Percentiles rank a stretch among this genome's conserved stretches.
Evolutionary conservation across 2,888 invertebrate species (phyloP).

Genomic region (Watsonalla cultraria): DNA sequence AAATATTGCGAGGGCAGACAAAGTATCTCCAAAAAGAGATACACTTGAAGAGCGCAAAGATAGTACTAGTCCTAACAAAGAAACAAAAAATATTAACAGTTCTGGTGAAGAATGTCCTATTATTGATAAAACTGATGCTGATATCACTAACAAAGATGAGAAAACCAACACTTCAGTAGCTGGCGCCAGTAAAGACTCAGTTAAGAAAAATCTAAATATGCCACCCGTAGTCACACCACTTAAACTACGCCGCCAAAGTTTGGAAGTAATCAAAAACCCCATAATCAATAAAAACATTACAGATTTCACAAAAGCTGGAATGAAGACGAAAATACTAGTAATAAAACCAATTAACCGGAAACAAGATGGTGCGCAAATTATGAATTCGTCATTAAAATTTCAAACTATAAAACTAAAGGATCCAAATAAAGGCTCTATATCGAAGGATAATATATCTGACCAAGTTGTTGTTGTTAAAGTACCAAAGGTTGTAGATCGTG

Average conservation of each 20-base stretch:
- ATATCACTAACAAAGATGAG: conserved; percentile 7
- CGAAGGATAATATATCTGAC: conserved; percentile 49
- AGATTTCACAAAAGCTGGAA: conserved; percentile 64
- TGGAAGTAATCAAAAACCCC: conserved; percentile 67
- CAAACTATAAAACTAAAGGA: conserved; percentile 85
- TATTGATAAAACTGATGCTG: background rate
- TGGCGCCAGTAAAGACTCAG: conserved; percentile 10
- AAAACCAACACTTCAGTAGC: conserved; percentile 2
- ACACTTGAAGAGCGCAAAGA: conserved; percentile 55
- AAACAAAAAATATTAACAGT: conserved; percentile 17
- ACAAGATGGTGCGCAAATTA: conserved; percentile 44
- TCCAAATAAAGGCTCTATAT: conserved; percentile 40
- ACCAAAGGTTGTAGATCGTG: conserved; percentile 53
- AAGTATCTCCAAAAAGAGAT: conserved; percentile 62
- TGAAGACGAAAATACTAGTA: conserved; percentile 71
- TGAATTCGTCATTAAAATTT: conserved; percentile 54
- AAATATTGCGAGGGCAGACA: conserved; percentile 42
- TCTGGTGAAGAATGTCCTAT: conserved; percentile 9
- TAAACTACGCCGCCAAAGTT: conserved; percentile 57
- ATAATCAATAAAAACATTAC: conserved; percentile 63
- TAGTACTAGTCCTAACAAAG: conserved; percentile 87
- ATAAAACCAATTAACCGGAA: conserved; percentile 67
- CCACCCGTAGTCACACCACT: conserved; percentile 48
- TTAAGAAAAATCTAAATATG: conserved; percentile 33
- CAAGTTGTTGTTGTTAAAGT: conserved; percentile 66